phyloP scores from a whole-genome alignment of 2,888 invertebrate species.

The Clitarchus hookeri region DNA sequence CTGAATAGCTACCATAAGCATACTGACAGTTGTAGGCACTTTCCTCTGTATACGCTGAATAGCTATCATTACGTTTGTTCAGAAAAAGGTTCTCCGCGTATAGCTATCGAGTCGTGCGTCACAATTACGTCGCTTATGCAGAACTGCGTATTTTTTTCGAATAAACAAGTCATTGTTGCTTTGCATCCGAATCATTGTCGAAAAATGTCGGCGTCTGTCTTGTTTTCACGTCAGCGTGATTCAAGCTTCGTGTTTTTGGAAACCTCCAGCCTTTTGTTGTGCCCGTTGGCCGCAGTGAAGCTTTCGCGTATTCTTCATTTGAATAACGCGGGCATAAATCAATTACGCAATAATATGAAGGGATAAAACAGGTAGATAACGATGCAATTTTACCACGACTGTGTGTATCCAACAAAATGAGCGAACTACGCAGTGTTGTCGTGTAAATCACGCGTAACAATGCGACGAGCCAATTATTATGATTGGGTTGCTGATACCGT shows the following conservation, averaged over 20 bases:
- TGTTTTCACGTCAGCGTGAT: not conserved
- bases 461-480: not conserved
- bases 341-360: not conserved
- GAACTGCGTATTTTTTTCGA: too few relatives aligned
- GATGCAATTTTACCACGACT: not conserved
- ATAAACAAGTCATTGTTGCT: too few relatives aligned
- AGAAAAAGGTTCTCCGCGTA: too few relatives aligned
- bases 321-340: constrained; percentile 6
- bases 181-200: too few relatives aligned
- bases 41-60: too few relatives aligned
- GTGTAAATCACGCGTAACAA: not conserved
- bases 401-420: not conserved
- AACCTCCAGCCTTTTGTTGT: not conserved
- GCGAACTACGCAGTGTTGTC: not conserved
- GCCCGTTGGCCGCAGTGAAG: not conserved
- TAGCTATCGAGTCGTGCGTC: too few relatives aligned
- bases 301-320: not conserved
- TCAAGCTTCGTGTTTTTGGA: not conserved
- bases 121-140: too few relatives aligned
- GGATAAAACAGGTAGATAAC: not conserved
- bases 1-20: too few relatives aligned
- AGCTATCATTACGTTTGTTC: too few relatives aligned
- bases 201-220: too few relatives aligned
- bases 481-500: not conserved
- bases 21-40: too few relatives aligned